Evolutionary conservation across 2,888 invertebrate genomes (phyloP).

Genomic region (Coelinius sp.): DNA sequence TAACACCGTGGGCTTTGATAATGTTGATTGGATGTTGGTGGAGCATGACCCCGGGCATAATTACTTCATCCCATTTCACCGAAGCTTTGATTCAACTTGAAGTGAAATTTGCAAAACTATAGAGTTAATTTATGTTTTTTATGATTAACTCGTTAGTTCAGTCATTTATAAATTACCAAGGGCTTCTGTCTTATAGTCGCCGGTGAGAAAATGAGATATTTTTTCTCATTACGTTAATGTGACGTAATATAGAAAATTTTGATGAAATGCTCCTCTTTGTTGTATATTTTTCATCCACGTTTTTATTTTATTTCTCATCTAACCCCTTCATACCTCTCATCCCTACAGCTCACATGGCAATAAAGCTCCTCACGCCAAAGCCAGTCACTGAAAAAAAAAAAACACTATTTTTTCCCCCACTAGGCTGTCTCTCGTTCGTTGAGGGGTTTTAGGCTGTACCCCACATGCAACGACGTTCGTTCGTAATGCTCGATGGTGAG

Average conservation of each 20-base stretch:
- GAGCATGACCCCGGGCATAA: slow-evolving; percentile 51
- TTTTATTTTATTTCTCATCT: slow-evolving; percentile 41
- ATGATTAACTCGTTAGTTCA: slow-evolving; percentile 18
- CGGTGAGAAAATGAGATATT: neutral
- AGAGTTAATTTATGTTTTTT: neutral
- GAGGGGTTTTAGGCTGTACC: slow-evolving; percentile 14
- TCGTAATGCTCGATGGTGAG: slow-evolving; percentile 15
- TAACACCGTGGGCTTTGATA: slow-evolving; percentile 57
- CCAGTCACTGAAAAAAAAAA: slow-evolving; percentile 15
- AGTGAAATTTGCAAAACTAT: slow-evolving; percentile 23
- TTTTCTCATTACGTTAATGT: neutral
- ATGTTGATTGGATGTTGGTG: slow-evolving; percentile 63
- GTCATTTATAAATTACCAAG: slow-evolving; percentile 7
- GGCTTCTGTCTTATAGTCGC: neutral
- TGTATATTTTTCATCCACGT: neutral
- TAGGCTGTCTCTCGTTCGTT: neutral
- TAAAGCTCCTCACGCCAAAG: slow-evolving; percentile 17
- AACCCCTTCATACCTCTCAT: slow-evolving; percentile 42
- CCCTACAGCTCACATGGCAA: neutral
- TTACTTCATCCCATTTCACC: slow-evolving; percentile 55
- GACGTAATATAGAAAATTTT: neutral
- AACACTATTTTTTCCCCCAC: slow-evolving; percentile 4
- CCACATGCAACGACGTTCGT: neutral
- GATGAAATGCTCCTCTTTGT: neutral
- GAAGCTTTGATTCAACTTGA: slow-evolving; percentile 24